Conservation (phyloP, 2,888 invertebrate genomes). For the Drosophila mimetica region DNA sequence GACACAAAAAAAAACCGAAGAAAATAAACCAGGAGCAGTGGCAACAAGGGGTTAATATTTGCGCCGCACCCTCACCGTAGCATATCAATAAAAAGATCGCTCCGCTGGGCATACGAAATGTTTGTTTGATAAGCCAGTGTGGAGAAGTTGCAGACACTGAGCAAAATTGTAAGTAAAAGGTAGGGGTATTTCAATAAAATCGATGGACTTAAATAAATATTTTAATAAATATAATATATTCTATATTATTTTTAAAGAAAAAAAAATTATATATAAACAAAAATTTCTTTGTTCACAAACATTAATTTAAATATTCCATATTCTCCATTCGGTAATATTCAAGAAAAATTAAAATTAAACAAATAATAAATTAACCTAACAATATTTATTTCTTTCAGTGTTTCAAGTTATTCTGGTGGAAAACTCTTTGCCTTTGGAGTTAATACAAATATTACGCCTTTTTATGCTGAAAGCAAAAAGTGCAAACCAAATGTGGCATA, state of each 20-base stretch:
- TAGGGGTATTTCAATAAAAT: neutral
- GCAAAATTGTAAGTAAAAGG: neutral
- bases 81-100: conserved; percentile 77
- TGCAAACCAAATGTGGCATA: conserved; percentile 65
- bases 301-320: too few relatives aligned
- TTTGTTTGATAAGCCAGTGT: conserved; percentile 43
- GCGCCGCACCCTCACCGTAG: conserved; percentile 24
- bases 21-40: conserved; percentile 13
- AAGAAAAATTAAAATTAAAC: too few relatives aligned
- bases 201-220: neutral
- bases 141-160: conserved; percentile 5
- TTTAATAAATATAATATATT: too few relatives aligned
- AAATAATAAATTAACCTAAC: too few relatives aligned
- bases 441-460: conserved; percentile 51
- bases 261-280: too few relatives aligned
- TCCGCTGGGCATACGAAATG: conserved; percentile 71
- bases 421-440: neutral
- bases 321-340: too few relatives aligned
- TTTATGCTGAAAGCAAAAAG: conserved; percentile 58
- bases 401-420: neutral
- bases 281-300: too few relatives aligned
- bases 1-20: conserved; percentile 20
- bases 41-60: conserved; percentile 58
- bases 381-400: neutral
- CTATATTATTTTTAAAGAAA: too few relatives aligned